Conservation (phyloP, 2,797 vertebrate genomes). For the Trematomus bernacchii region DNA sequence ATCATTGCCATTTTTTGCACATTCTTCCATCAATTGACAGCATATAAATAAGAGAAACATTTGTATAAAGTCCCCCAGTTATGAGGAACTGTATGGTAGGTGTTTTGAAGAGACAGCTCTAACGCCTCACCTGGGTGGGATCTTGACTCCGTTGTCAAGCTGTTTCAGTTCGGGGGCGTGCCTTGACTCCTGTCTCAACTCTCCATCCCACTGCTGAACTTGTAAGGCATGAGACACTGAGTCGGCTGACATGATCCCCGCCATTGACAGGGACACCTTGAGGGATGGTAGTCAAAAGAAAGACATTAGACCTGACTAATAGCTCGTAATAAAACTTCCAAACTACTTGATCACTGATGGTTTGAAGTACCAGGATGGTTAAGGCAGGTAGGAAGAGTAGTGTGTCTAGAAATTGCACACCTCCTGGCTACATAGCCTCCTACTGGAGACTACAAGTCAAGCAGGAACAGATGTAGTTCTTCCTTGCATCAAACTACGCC, state of each 20-base stretch:
- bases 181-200: conserved; percentile 95
- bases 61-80: not conserved
- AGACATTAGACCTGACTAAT: conserved; percentile 20
- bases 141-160: conserved; percentile 94
- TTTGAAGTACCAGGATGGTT: not conserved
- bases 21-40: not conserved
- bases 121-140: conserved; percentile 93
- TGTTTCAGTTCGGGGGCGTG: conserved; percentile 94
- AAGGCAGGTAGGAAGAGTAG: no score
- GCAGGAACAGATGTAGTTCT: no score
- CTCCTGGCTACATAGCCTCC: no score
- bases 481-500: no score
- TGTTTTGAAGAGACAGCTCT: conserved; percentile 6
- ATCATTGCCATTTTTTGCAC: no score
- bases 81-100: not conserved
- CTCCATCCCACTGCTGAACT: conserved; percentile 98
- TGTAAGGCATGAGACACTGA: conserved; percentile 96
- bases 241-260: conserved; percentile 94
- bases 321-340: not conserved
- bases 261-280: conserved; percentile 93
- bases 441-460: no score
- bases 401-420: no score
- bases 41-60: not conserved
- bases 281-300: conserved; percentile 7
- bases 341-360: not conserved